Evolutionary conservation across 1,140 invertebrate species (phyloP).

Genomic region (Phymorhynchus buccinoides): DNA sequence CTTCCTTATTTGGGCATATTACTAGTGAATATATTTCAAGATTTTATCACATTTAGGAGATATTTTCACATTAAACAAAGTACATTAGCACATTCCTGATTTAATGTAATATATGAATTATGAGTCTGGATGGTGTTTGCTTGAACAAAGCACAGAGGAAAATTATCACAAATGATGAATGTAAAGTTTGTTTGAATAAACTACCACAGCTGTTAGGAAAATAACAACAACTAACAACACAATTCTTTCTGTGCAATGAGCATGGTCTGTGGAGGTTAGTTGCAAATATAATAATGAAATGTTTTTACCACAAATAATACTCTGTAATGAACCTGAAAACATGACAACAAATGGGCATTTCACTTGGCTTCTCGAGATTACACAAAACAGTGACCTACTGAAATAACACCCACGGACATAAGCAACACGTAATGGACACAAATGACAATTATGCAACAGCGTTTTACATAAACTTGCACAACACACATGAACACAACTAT

Average conservation of each 20-base stretch:
- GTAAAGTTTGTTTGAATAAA: not conserved
- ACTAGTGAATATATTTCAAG: no score
- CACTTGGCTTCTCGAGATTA: not conserved
- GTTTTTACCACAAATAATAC: constrained; percentile 26
- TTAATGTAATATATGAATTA: no score
- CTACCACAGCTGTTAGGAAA: not conserved
- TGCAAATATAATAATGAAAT: not conserved
- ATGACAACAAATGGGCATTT: not conserved
- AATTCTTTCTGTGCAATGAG: not conserved
- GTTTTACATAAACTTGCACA: no score
- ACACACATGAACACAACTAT: no score
- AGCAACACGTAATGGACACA: not conserved
- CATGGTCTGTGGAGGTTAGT: not conserved
- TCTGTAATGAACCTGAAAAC: constrained; percentile 14
- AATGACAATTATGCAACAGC: no score
- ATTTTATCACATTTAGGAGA: no score
- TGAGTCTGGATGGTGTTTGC: no score
- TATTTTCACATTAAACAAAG: not conserved
- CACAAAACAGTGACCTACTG: no score
- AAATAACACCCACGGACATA: not conserved
- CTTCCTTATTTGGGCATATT: no score
- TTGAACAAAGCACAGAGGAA: no score
- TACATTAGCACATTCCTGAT: no score
- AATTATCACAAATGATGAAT: not conserved
- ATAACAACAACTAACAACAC: not conserved